phyloP scores from a whole-genome alignment of 1,140 invertebrate species.

The Drosophila oshimai region DNA sequence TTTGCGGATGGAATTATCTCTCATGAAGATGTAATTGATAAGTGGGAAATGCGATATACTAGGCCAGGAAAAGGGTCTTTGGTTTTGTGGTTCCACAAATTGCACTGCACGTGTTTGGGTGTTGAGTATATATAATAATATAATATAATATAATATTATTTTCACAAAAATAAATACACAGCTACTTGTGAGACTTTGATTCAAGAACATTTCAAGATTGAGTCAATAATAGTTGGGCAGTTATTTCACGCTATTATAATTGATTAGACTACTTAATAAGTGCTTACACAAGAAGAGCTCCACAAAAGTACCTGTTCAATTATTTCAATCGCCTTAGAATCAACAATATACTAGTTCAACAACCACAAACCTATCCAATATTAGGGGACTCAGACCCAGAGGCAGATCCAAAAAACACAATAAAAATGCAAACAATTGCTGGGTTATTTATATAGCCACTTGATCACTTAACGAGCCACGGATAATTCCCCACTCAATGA shows the following conservation, averaged over 20 bases:
- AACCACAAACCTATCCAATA: too few species aligned
- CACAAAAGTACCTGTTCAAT: neutral
- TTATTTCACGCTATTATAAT: neutral
- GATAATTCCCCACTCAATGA: constrained; percentile 42
- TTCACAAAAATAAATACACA: neutral
- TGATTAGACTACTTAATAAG: neutral
- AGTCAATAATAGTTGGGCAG: neutral
- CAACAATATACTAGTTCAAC: constrained; percentile 1
- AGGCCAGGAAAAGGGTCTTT: neutral
- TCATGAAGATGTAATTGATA: constrained; percentile 47
- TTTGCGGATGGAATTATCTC: constrained; percentile 38
- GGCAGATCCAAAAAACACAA: neutral
- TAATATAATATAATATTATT: too few species aligned
- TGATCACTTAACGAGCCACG: constrained; percentile 41
- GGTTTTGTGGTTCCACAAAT: neutral
- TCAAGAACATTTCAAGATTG: too few species aligned
- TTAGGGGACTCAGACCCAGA: too few species aligned
- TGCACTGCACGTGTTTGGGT: neutral
- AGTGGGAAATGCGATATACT: constrained; percentile 21
- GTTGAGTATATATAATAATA: neutral
- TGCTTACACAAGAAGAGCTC: neutral
- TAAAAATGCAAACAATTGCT: constrained; percentile 9
- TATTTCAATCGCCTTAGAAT: neutral
- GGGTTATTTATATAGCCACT: constrained; percentile 27
- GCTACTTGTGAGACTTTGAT: neutral